phyloP scores from a whole-genome alignment of 1,140 invertebrate genomes.

The Bombus affinis region DNA sequence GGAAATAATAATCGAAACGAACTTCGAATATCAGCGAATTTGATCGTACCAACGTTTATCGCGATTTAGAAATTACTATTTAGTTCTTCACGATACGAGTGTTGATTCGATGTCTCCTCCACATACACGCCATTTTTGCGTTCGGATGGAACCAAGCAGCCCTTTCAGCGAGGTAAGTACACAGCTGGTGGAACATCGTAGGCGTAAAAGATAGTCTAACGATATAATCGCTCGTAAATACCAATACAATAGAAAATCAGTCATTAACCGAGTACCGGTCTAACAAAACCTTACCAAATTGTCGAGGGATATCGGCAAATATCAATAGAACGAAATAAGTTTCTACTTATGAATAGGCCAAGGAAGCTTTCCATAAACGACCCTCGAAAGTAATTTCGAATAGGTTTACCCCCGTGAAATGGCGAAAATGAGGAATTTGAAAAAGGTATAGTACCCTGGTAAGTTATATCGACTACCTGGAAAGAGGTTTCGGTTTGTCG shows the following conservation, averaged over 20 bases:
- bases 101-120: background rate
- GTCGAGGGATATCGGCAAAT: no score
- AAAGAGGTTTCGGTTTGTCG: accelerated
- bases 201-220: no score
- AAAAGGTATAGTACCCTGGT: accelerated
- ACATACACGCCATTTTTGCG: constrained; percentile 34
- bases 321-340: no score
- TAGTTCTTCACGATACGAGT: no score
- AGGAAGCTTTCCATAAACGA: no score
- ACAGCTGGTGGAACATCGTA: no score
- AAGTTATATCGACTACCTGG: background rate
- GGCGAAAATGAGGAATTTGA: background rate
- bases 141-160: background rate
- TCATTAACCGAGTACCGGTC: background rate
- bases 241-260: background rate
- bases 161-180: background rate
- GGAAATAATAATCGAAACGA: background rate
- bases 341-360: no score
- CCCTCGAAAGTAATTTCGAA: accelerated
- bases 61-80: background rate
- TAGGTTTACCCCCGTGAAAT: accelerated
- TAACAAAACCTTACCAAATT: no score
- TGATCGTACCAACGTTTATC: no score
- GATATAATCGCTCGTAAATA: background rate
- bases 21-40: background rate